Evolutionary conservation across 2,113 vertebrate genomes (phyloP).

Genomic region (Cyprinus carpio): DNA sequence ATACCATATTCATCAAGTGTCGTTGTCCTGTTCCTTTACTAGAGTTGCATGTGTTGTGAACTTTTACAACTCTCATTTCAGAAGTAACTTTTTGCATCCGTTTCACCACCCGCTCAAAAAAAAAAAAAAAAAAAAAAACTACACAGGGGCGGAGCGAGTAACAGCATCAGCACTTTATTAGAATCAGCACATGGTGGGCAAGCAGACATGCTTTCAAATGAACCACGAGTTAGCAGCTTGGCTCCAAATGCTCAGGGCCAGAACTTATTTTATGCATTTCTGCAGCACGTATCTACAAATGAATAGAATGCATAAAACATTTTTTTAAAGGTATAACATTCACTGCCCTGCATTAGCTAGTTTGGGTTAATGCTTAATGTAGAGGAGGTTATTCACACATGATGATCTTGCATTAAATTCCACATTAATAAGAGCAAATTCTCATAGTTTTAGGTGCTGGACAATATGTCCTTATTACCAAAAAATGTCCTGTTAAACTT

Average conservation of each 20-base stretch:
- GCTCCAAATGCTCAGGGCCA: conserved; percentile 20
- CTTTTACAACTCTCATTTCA: background rate
- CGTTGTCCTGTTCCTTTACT: background rate
- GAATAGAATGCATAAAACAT: conserved; percentile 26
- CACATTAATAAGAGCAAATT: background rate
- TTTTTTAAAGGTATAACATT: conserved; percentile 20
- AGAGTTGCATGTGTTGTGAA: background rate
- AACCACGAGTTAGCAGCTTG: conserved; percentile 35
- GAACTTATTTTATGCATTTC: conserved; percentile 19
- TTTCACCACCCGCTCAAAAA: background rate
- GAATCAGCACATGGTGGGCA: conserved; percentile 47
- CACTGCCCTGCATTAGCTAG: conserved; percentile 17
- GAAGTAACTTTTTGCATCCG: background rate
- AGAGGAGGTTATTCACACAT: background rate
- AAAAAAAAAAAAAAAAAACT: background rate
- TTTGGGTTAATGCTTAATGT: conserved; percentile 12
- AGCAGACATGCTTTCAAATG: conserved; percentile 50
- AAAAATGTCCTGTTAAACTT: background rate
- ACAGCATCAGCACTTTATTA: conserved; percentile 53
- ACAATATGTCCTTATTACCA: conserved; percentile 34
- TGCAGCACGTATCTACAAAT: conserved; percentile 27
- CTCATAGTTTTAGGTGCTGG: background rate
- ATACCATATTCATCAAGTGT: conserved; percentile 8
- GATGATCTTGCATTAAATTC: conserved; percentile 19
- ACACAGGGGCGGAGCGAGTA: background rate